Conservation (phyloP, 2,888 invertebrate genomes). For the Agonopterix arenella region DNA sequence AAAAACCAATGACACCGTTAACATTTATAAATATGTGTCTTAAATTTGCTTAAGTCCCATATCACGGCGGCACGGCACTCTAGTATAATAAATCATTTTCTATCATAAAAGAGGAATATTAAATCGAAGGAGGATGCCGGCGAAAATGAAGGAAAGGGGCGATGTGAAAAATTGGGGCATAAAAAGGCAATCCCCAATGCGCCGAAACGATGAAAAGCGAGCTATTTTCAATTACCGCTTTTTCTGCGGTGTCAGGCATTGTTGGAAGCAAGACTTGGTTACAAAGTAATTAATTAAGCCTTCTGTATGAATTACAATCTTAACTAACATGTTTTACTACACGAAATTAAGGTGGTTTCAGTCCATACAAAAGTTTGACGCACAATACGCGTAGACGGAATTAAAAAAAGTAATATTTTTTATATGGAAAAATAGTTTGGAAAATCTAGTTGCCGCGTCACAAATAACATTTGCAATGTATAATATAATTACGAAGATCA, state of each 20-base stretch:
- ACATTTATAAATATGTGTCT: constrained; percentile 11
- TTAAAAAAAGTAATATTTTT: too few species aligned
- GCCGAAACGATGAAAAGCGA: constrained; percentile 46
- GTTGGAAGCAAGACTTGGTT: constrained; percentile 4
- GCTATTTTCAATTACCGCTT: constrained; percentile 51
- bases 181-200: constrained; percentile 57
- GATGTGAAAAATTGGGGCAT: constrained; percentile 62
- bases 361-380: too few species aligned
- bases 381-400: too few species aligned
- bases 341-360: too few species aligned
- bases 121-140: constrained; percentile 51
- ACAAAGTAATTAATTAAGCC: constrained; percentile 9
- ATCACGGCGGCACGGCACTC: constrained; percentile 34
- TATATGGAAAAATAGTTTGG: too few species aligned
- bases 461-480: too few species aligned
- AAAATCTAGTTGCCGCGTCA: too few species aligned
- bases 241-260: constrained; percentile 11
- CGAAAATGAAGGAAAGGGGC: constrained; percentile 44
- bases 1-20: not conserved
- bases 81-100: constrained; percentile 56
- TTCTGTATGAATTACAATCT: too few species aligned
- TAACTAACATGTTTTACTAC: too few species aligned
- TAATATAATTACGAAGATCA: too few species aligned
- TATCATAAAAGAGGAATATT: constrained; percentile 60
- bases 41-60: constrained; percentile 40